phyloP scores from a whole-genome alignment of 2,113 vertebrate genomes.

The Hystrix cristata region DNA sequence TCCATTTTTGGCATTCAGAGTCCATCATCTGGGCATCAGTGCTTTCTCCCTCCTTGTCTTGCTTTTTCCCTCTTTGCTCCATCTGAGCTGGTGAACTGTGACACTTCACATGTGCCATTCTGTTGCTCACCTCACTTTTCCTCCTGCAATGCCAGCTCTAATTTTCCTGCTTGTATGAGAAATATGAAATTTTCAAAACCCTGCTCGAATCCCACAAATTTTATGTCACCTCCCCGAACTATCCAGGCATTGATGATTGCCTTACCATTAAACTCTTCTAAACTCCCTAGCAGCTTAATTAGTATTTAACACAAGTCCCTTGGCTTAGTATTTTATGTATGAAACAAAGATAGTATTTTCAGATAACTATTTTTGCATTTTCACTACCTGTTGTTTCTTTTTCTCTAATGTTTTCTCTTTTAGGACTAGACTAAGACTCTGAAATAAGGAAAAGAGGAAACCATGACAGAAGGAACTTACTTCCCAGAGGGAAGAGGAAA shows the following conservation, averaged over 20 bases:
- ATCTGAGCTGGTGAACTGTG: too few species aligned
- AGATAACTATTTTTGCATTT: not conserved
- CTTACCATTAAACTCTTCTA: not conserved
- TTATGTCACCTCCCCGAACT: not conserved
- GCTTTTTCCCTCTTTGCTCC: not conserved
- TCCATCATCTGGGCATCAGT: not conserved
- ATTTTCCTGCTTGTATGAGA: not conserved
- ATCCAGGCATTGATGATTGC: not conserved
- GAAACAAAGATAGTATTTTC: not conserved
- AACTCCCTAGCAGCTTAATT: not conserved
- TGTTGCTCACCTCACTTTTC: not conserved
- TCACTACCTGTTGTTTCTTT: slow-evolving; percentile 35
- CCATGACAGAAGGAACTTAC: not conserved
- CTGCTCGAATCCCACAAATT: not conserved
- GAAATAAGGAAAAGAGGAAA: not conserved
- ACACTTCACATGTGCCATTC: not conserved
- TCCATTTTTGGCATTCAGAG: not conserved
- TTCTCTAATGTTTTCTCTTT: not conserved
- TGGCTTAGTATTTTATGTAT: not conserved
- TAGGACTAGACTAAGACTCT: not conserved
- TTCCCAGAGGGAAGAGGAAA: slow-evolving; percentile 18
- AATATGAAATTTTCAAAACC: not conserved
- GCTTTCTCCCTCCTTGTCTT: not conserved
- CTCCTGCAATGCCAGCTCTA: not conserved
- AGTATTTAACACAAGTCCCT: not conserved